Evolutionary conservation across 1,140 invertebrate species (phyloP).

Genomic region (Fopius arisanus): DNA sequence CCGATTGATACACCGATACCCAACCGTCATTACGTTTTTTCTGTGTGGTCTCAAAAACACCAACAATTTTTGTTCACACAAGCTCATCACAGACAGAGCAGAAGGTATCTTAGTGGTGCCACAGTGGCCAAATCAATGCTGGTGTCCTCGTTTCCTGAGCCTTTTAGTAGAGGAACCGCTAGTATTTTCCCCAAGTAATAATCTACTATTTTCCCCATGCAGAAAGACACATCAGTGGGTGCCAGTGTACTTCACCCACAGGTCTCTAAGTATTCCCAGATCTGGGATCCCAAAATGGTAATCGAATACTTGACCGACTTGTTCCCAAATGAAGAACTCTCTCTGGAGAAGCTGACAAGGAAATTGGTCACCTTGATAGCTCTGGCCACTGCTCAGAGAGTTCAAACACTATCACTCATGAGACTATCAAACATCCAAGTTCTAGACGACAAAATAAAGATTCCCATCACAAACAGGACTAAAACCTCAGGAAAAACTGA

Average conservation of each 20-base stretch:
- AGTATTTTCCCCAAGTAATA: constrained; percentile 11
- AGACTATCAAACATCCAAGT: constrained; percentile 4
- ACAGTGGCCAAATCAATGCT: constrained; percentile 39
- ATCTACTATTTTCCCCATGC: constrained; percentile 28
- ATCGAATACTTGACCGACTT: neutral
- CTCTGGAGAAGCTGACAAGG: neutral
- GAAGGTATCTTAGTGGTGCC: constrained; percentile 43
- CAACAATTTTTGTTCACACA: no score
- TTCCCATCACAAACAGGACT: constrained; percentile 20
- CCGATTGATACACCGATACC: no score
- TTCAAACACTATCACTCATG: constrained; percentile 29
- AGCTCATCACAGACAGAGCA: constrained; percentile 41
- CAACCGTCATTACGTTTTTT: no score
- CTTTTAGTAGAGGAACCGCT: constrained; percentile 4
- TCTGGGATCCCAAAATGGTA: constrained; percentile 37
- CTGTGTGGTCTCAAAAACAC: no score
- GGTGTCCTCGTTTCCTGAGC: constrained; percentile 35
- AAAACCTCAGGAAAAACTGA: constrained; percentile 19
- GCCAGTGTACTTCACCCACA: constrained; percentile 34
- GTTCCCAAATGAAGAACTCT: neutral
- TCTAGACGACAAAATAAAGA: neutral
- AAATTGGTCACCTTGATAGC: constrained; percentile 28
- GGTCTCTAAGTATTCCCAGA: constrained; percentile 37
- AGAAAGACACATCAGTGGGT: constrained; percentile 38
- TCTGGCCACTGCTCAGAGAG: constrained; percentile 23